Base-by-base conservation (phyloP, 2,113 vertebrate genomes). In the Orientallactaga bullata region DNA sequence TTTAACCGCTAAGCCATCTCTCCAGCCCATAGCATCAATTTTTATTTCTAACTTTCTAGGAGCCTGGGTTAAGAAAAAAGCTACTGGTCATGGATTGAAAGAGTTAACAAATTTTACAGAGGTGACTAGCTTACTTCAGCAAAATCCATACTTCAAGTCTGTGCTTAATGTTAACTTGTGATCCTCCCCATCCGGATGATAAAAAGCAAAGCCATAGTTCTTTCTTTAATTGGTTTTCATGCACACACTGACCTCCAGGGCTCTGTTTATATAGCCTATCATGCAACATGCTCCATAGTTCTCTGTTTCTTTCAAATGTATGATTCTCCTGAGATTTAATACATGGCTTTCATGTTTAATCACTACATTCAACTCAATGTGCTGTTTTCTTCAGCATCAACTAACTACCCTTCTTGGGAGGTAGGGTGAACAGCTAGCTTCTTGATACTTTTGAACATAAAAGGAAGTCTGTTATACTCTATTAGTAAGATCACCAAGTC, bases 201-300 rank as follows among this genome's bases (percentile, higher is more conserved):
- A 95, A 74, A 96, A 95, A 96, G 96, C 95, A 97, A 96, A 96
- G 95, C 93, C 95, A 95, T 95, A 77, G 95, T 95, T 93, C 96
- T 95, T 92, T 95, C 91, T 94, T 95, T 96, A 95, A 97, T 95
- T 97, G 96, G 96, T 96, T 95, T 95, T 96, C 90, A 96, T 97
- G 92, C 92, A 95, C 82, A 90, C 87, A 79, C 61, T 96, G 97
- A 95, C 95, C 97, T 96, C 94, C 87, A 61, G 79, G 90, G 96
- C 71, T 94, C 95, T 97, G 97, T 97, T 97, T 97, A 97, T 83
- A 97, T 66, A 96, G 96, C 82, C 94, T 96, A 96, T 96, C 94
- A 74, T 74, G 93, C 93, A 96, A 42, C 92, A 95, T 90, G 85
- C 76, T 88, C 85, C 88, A 72, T 93, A 97, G 96, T 90, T 91